Evolutionary conservation across 1,140 invertebrate species (phyloP).

Genomic region (Drosophila eugracilis): DNA sequence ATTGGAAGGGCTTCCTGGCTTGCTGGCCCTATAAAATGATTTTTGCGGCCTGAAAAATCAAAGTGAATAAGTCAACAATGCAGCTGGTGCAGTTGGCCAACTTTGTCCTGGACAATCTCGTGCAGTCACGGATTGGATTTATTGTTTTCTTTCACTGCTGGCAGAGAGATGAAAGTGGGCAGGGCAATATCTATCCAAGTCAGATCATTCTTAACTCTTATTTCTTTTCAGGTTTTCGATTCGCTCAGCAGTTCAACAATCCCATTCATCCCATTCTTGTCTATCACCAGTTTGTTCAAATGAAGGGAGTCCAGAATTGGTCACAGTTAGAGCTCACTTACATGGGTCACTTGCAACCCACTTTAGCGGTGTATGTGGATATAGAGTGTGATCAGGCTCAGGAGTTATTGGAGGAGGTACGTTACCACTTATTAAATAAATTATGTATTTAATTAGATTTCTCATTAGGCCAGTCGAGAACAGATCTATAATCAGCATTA

Average conservation of each 20-base stretch:
- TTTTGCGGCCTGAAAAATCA: not conserved
- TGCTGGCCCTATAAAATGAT: conserved; percentile 41
- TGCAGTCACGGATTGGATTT: conserved; percentile 53
- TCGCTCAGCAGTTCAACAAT: conserved; percentile 34
- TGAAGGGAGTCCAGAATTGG: conserved; percentile 30
- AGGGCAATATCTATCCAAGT: too few relatives aligned
- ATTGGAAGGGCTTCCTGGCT: conserved; percentile 49
- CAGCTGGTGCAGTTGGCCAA: conserved; percentile 63
- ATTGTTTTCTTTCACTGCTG: conserved; percentile 76
- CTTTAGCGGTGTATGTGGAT: conserved; percentile 68
- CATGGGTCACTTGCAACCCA: conserved; percentile 54
- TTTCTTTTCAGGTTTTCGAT: conserved; percentile 37
- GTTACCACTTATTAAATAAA: not conserved
- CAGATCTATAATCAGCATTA: conserved; percentile 75
- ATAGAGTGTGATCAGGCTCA: conserved; percentile 46
- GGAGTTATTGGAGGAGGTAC: conserved; percentile 50
- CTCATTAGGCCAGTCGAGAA: conserved; percentile 41
- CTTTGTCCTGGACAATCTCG: conserved; percentile 70
- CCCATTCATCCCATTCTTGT: conserved; percentile 30
- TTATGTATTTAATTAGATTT: not conserved
- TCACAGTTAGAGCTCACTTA: conserved; percentile 49
- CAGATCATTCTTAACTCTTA: not conserved
- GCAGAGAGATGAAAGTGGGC: conserved; percentile 58
- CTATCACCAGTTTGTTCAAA: conserved; percentile 64
- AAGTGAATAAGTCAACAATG: conserved; percentile 53